Conservation (phyloP, 2,113 vertebrate species). For the Amazona guildingii region DNA sequence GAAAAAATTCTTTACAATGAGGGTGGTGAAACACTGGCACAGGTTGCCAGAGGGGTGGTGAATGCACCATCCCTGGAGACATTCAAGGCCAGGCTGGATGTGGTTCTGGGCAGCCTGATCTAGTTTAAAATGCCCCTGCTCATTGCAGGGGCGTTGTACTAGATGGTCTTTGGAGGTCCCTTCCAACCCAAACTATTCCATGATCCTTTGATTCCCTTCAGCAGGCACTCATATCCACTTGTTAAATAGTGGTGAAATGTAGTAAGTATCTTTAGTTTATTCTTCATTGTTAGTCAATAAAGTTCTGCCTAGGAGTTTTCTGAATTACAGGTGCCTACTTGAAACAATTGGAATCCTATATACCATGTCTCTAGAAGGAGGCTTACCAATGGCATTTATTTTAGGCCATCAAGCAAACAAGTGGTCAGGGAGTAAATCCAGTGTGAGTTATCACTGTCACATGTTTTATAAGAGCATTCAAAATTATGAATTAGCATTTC, state of each 20-base stretch:
- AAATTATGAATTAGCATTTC: neutral
- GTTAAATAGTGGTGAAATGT: neutral
- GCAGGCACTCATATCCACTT: too few relatives aligned
- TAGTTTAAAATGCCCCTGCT: neutral
- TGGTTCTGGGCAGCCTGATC: neutral
- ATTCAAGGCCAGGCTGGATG: neutral
- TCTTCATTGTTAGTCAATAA: neutral
- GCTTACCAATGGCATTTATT: neutral
- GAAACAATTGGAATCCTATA: neutral
- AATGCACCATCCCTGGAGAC: neutral
- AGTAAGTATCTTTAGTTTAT: neutral
- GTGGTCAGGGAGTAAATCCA: neutral
- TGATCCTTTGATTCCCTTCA: neutral
- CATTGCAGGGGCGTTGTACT: neutral
- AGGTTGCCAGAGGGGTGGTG: neutral
- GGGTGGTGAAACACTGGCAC: neutral
- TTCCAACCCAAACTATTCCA: neutral
- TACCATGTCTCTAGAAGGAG: neutral
- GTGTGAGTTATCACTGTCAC: neutral
- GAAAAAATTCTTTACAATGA: neutral
- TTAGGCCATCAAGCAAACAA: neutral
- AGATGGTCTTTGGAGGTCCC: neutral
- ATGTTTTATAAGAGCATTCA: neutral
- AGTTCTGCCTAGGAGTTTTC: neutral
- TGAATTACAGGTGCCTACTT: neutral